Evolutionary conservation across 2,113 vertebrate genomes (phyloP).

Genomic region (Orcinus orca): DNA sequence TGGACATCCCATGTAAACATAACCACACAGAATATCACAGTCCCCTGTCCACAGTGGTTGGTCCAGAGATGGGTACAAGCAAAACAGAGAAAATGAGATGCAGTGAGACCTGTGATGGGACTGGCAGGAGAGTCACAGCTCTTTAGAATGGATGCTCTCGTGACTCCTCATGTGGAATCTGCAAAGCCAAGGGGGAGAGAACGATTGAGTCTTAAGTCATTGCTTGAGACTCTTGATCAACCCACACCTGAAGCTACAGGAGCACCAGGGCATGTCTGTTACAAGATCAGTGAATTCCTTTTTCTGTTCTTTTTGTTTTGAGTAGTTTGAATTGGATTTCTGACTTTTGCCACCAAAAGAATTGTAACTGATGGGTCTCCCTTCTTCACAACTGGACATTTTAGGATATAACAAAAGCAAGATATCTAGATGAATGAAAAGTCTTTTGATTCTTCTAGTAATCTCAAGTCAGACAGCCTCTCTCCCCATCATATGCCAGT

Average conservation of each 20-base stretch:
- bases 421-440: background rate
- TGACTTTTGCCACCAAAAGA: background rate
- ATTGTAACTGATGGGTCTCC: background rate
- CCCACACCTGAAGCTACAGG: background rate
- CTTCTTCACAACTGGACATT: background rate
- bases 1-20: background rate
- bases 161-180: background rate
- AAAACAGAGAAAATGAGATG: background rate
- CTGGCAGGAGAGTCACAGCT: background rate
- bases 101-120: background rate
- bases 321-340: constrained; percentile 8
- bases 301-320: background rate
- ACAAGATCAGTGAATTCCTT: background rate
- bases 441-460: background rate
- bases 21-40: background rate
- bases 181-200: background rate
- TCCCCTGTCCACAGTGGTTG: background rate
- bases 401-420: background rate
- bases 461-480: background rate
- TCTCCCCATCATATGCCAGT: background rate
- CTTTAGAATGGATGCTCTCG: background rate
- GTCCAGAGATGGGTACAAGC: background rate
- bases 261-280: background rate
- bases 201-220: background rate
- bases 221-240: background rate